Evolutionary conservation across 2,113 vertebrate species (phyloP).

Genomic region (Cyprinodon tularosa): DNA sequence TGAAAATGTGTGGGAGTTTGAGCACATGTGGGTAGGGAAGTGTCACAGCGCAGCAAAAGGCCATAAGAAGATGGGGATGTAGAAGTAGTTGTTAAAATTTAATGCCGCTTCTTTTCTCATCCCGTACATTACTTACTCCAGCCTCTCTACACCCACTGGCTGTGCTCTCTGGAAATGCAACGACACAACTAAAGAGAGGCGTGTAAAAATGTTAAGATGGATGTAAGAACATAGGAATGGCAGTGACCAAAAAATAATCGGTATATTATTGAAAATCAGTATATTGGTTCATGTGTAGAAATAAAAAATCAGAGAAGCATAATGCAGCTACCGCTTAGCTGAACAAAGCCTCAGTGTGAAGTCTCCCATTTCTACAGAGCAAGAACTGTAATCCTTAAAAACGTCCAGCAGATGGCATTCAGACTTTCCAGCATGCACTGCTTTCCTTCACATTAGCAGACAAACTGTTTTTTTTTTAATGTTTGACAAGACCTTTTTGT

Average conservation of each 20-base stretch:
- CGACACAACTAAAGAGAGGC: conserved; percentile 3
- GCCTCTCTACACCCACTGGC: not conserved
- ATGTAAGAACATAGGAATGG: not conserved
- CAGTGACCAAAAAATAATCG: conserved; percentile 20
- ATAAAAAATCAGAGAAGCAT: not conserved
- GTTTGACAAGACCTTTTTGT: too few relatives aligned
- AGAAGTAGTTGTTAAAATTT: conserved; percentile 61
- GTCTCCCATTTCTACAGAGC: conserved; percentile 6
- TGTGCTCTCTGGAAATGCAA: conserved; percentile 32
- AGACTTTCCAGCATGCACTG: conserved; percentile 29
- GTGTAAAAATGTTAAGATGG: conserved; percentile 45
- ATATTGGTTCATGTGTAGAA: conserved; percentile 1
- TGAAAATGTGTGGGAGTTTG: not conserved
- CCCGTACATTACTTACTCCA: conserved; percentile 53
- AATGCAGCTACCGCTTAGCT: conserved; percentile 9
- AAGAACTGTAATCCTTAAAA: conserved; percentile 35
- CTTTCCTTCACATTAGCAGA: conserved; percentile 15
- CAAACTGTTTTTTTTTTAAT: not conserved
- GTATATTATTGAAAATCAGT: conserved; percentile 6
- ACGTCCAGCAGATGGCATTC: conserved; percentile 66
- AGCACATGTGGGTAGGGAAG: not conserved
- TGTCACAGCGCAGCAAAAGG: conserved; percentile 20
- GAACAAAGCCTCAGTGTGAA: conserved; percentile 11
- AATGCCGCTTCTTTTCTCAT: conserved; percentile 52
- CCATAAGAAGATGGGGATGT: conserved; percentile 29